These are phyloP conservation scores for Clytia hemisphaerica DNA, from an alignment of 30 jellyfish, hydroid and myxozoan species.

Conservation along the genomic window DNA sequence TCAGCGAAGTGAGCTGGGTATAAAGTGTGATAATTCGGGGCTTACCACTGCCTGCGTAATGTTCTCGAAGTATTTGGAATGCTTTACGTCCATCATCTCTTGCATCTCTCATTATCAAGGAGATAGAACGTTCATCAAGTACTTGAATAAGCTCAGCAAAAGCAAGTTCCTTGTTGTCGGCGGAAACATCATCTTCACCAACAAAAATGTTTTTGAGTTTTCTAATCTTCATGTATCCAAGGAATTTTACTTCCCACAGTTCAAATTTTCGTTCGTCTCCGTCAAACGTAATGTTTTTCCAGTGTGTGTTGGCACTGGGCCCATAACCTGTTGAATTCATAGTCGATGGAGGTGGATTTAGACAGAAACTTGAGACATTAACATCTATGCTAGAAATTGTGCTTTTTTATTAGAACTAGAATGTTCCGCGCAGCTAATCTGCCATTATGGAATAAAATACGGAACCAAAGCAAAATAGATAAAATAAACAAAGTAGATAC, in stretches of 20 bases:
- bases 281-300: slow-evolving; percentile 34
- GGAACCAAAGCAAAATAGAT: no score
- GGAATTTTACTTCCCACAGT: slow-evolving; percentile 38
- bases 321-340: slow-evolving; percentile 39
- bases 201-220: slow-evolving; percentile 23
- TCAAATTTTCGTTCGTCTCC: slow-evolving; percentile 43
- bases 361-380: no score
- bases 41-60: slow-evolving; percentile 43
- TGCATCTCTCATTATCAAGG: slow-evolving; percentile 44
- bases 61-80: slow-evolving; percentile 25
- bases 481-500: no score
- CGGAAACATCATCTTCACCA: slow-evolving; percentile 30
- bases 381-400: no score
- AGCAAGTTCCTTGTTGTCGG: slow-evolving; percentile 32
- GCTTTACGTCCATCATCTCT: slow-evolving; percentile 46
- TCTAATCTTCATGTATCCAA: slow-evolving; percentile 36
- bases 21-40: slow-evolving; percentile 40
- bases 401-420: no score
- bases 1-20: slow-evolving; percentile 37
- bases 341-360: slow-evolving; percentile 37
- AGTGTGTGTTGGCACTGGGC: slow-evolving; percentile 55
- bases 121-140: slow-evolving; percentile 39
- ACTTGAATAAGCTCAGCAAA: slow-evolving; percentile 51
- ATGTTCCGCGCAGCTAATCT: no score
- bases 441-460: no score